Base-by-base conservation (phyloP, 2,888 invertebrate species). In the Platynereis dumerilii region DNA sequence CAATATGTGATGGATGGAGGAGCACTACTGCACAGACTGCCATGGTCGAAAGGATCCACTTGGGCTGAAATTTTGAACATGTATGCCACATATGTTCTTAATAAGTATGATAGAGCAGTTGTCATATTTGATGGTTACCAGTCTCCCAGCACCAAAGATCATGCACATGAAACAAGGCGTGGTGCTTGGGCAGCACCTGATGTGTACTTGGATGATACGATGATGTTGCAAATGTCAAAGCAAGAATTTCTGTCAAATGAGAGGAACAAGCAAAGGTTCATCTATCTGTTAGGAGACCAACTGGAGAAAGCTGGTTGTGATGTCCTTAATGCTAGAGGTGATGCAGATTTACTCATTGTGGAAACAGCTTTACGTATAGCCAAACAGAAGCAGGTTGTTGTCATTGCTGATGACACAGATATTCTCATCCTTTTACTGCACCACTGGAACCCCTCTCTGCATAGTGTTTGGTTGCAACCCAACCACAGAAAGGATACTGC, bases 341-440 rank as follows among this genome's bases (percentile, higher is more conserved):
- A 76, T 69, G 76, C 76, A 24, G 77, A 76, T 59, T 2, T 69
- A 17, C 62, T 72, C 1, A 75, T 77, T 57, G 74, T 68, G 1
- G 15, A 68, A 45, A 75, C 69, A 7, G 73, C 72, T 0, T 17
- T 76, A 2, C 20, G 60, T 3, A 44, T 17, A 24, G 65, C 73
- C 15, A 26, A 52, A 26, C 17, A 22, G 28, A 34, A 22, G 3
- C 45, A 24, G 5, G 70, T 70, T 52, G 64, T 64, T 27, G 17
- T 74, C 2, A 58, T 76, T 52, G 76, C 72, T 10, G 76, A 75
- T 54, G 76, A 78, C 57, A 78, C 76, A 22, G 74, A 76, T 61
- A 54, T 77, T 15, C 63, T 77, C 0, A 65, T 74, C 17, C 66
- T 76, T 7, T n/a, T n/a, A n/a, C n/a, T n/a, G n/a, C n/a, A n/a